A percentile compares a stretch with the other conserved stretches of the same genome.
These are phyloP conservation scores for Sinella curviseta DNA, from an alignment of 1,140 invertebrate genomes.

Conservation along the genomic window DNA sequence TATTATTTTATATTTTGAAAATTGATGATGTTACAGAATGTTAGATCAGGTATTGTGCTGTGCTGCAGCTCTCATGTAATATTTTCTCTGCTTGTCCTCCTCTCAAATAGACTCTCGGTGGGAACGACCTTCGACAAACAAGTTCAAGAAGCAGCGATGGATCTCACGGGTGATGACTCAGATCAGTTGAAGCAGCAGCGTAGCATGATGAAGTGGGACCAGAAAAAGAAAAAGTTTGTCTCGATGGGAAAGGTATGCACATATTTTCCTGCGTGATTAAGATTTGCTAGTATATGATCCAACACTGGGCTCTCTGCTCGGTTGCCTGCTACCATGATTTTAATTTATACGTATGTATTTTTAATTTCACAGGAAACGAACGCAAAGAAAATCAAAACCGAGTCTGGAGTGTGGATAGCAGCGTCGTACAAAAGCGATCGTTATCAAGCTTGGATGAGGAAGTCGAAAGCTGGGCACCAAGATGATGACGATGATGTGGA, in stretches of 20 bases:
- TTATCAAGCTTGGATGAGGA: conserved; percentile 85
- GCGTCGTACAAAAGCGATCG: conserved; percentile 88
- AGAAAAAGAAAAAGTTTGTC: conserved; percentile 91
- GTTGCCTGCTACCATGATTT: too few relatives aligned
- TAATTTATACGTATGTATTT: conserved; percentile 32
- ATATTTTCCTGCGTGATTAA: too few relatives aligned
- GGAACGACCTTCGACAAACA: conserved; percentile 70
- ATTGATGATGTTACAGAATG: too few relatives aligned
- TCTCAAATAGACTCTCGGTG: conserved; percentile 74
- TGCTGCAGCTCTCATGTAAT: too few relatives aligned
- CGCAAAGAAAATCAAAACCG: conserved; percentile 83
- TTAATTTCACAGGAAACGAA: conserved; percentile 58
- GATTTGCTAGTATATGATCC: too few relatives aligned
- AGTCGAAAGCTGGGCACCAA: conserved; percentile 69
- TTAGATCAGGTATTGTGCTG: too few relatives aligned
- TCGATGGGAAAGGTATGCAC: conserved; percentile 62
- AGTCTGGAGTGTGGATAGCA: conserved; percentile 90
- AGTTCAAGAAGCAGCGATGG: conserved; percentile 71
- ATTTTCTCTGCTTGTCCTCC: too few relatives aligned
- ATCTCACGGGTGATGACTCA: conserved; percentile 77
- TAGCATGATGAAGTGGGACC: conserved; percentile 76
- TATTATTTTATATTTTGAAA: too few relatives aligned
- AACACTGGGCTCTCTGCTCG: too few relatives aligned
- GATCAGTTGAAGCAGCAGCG: conserved; percentile 62
- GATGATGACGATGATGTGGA: conserved; percentile 63